Percentiles rank a stretch among this genome's conserved stretches.
Evolutionary conservation across 2,113 vertebrate species (phyloP).

Genomic region (Colossoma macropomum): DNA sequence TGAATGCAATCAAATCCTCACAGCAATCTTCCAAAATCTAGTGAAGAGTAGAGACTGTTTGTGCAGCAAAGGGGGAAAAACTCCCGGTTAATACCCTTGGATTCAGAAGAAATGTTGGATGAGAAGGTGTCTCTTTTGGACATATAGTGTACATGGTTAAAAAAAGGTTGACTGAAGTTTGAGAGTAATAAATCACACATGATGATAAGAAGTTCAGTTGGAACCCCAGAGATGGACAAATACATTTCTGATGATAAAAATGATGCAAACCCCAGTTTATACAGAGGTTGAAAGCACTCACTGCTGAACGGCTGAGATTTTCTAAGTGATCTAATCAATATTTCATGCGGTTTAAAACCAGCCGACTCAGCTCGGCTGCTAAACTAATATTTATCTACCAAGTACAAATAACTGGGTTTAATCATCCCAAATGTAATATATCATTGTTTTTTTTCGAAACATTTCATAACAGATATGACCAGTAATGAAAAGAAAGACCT

Average conservation of each 20-base stretch:
- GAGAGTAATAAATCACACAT: conserved; percentile 1
- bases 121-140: too few relatives aligned
- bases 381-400: conserved; percentile 30
- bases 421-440: not conserved
- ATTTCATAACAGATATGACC: conserved; percentile 13
- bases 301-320: not conserved
- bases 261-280: conserved; percentile 12
- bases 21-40: not conserved
- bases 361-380: not conserved
- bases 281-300: not conserved
- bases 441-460: not conserved
- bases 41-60: not conserved
- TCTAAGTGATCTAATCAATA: conserved; percentile 37
- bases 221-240: not conserved
- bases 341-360: conserved; percentile 15
- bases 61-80: too few relatives aligned
- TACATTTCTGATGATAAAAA: conserved; percentile 16
- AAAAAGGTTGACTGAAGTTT: not conserved
- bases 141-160: not conserved
- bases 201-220: not conserved
- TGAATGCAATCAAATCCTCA: not conserved
- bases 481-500: not conserved
- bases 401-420: not conserved
- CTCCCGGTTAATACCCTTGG: not conserved
- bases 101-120: too few relatives aligned